Base-by-base conservation (phyloP, 2,888 invertebrate genomes). In the Cryptus viduatorius region DNA sequence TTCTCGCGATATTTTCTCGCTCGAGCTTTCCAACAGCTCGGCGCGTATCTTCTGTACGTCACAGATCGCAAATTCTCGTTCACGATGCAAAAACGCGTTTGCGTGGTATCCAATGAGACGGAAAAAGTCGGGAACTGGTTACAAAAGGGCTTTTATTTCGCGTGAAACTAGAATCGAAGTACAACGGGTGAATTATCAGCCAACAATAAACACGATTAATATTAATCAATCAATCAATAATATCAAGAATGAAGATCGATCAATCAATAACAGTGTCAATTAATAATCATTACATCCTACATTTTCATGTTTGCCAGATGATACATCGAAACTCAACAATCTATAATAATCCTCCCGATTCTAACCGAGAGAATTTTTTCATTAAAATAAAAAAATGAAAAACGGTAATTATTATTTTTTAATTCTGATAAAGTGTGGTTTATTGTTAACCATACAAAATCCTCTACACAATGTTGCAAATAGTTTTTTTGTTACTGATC, bases 1-100 rank as follows among this genome's bases (percentile, higher is more conserved):
- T 10, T 79, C 42, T 16, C 48, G 61, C 69, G 78, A 79, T 79
- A 59, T 64, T 69, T 71, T 79, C 59, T 59, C 61, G 44, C 46
- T 59, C 68, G 76, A 53, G 42, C 42, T 19, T 65, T 37, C 16
- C 42, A 53, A n/a, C 67, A 24, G 59, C 59, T 59, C 14, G 5
- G 59, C 12, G 4, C 59, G 24, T 12, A 24, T 31, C 59, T 16
- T 16, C 16, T 16, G 16, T 59, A 59, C 59, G 31, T 59, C 59
- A 59, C 29, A 59, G 4, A 59, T 59, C 59, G 59, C 59, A 14
- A 59, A 59, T 59, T 59, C 59, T 59, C 59, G 14, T 14, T 59
- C 14, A 4, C 37, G 59, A 59, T 59, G 59, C 29, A 59, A 59
- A 59, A 59, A 1, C 24, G 24, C 59, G 31, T 29, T 2, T 0